phyloP scores from a whole-genome alignment of 2,113 vertebrate genomes.

The Falcunculus frontatus region DNA sequence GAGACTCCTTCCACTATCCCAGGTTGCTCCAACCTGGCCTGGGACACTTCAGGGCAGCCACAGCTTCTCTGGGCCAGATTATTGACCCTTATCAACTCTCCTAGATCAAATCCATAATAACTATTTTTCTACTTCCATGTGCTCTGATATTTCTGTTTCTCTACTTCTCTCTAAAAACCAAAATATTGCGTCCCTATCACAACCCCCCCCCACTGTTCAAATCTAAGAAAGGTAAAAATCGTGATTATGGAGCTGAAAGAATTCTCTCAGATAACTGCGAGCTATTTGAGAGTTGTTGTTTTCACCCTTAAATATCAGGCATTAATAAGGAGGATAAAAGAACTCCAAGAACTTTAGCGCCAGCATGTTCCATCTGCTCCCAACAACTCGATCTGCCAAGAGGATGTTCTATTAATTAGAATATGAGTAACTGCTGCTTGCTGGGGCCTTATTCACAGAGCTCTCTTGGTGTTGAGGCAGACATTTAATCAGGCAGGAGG shows the following conservation, averaged over 20 bases:
- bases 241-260: not conserved
- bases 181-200: not conserved
- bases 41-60: not conserved
- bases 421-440: slow-evolving; percentile 43
- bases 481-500: slow-evolving; percentile 5
- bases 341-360: slow-evolving; percentile 33
- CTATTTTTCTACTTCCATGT: not conserved
- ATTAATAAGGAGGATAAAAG: slow-evolving; percentile 20
- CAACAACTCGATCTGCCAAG: not conserved
- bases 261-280: not conserved
- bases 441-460: not conserved
- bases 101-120: not conserved
- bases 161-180: not conserved
- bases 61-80: not conserved
- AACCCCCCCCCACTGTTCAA: rapidly evolving
- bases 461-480: not conserved
- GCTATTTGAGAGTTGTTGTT: not conserved
- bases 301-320: slow-evolving; percentile 17
- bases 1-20: not conserved
- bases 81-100: not conserved
- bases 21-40: not conserved
- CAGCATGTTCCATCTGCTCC: slow-evolving; percentile 42
- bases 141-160: not conserved
- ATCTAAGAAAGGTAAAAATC: not conserved
- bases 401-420: slow-evolving; percentile 50